These are phyloP conservation scores for Caenorhabditis afra DNA, from an alignment of 2,888 invertebrate species.

Conservation along the genomic window DNA sequence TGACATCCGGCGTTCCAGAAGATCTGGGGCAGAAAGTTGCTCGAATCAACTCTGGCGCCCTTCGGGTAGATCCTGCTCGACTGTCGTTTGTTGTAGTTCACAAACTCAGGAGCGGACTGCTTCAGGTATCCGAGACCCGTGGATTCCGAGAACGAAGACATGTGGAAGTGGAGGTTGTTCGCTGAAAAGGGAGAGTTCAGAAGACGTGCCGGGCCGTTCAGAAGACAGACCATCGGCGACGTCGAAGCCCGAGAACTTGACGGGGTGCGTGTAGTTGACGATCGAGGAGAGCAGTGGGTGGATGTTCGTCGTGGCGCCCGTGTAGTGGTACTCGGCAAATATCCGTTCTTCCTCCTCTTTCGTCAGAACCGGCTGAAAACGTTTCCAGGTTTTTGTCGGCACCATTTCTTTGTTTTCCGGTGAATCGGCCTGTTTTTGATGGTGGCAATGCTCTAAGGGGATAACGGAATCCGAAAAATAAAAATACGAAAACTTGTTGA, in stretches of 20 bases:
- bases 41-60: slow-evolving; percentile 97
- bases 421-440: neutral
- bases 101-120: slow-evolving; percentile 96
- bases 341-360: slow-evolving; percentile 83
- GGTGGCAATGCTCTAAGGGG: slow-evolving; percentile 12
- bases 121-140: slow-evolving; percentile 96
- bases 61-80: slow-evolving; percentile 99
- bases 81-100: slow-evolving; percentile 99
- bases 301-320: slow-evolving; percentile 96
- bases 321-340: slow-evolving; percentile 87
- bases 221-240: slow-evolving; percentile 89
- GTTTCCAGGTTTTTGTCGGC: too few relatives aligned
- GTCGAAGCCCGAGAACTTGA: slow-evolving; percentile 98
- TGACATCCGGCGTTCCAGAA: slow-evolving; percentile 99
- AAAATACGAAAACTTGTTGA: neutral
- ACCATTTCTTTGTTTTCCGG: neutral
- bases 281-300: slow-evolving; percentile 98
- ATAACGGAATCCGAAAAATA: slow-evolving; percentile 11
- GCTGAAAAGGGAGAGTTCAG: slow-evolving; percentile 84
- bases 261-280: slow-evolving; percentile 99
- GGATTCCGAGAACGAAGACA: slow-evolving; percentile 99
- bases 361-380: slow-evolving; percentile 79
- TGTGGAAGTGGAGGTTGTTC: slow-evolving; percentile 95
- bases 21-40: slow-evolving; percentile 99
- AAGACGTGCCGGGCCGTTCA: neutral